phyloP scores from a whole-genome alignment of 2,113 vertebrate genomes.

The Hucho hucho region DNA sequence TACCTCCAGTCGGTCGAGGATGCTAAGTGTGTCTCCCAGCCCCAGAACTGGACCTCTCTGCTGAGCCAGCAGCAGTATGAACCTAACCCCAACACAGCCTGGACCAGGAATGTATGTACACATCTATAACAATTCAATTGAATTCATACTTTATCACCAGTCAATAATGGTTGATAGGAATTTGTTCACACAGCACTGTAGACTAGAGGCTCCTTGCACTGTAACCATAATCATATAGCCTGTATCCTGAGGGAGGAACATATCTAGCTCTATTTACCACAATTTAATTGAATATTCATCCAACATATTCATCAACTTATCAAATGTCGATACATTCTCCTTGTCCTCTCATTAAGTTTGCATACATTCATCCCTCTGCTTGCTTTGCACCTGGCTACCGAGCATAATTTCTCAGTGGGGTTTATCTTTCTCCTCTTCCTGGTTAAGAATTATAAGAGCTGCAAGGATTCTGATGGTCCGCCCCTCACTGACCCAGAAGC shows the following conservation, averaged over 20 bases:
- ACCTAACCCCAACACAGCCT: conserved; percentile 23
- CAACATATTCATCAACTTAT: neutral
- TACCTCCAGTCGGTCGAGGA: conserved; percentile 16
- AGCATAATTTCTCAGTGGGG: no score
- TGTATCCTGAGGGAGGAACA: neutral
- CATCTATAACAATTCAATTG: no score
- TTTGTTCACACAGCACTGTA: no score
- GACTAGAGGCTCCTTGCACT: neutral
- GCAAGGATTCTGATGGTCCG: neutral
- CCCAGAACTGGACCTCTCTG: conserved; percentile 33
- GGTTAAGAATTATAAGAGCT: neutral
- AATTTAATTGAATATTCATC: neutral
- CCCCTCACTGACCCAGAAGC: neutral
- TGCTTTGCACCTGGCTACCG: neutral
- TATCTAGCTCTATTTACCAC: neutral
- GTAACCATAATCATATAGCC: neutral
- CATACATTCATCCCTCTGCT: neutral
- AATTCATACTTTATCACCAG: no score
- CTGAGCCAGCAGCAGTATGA: neutral
- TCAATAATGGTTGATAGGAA: no score
- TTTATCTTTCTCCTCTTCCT: neutral
- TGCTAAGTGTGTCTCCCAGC: conserved; percentile 26
- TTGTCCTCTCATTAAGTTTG: neutral
- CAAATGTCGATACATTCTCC: neutral
- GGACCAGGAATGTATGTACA: conserved; percentile 2